Evolutionary conservation across 2,113 vertebrate species (phyloP).

Genomic region (Elachura formosa): DNA sequence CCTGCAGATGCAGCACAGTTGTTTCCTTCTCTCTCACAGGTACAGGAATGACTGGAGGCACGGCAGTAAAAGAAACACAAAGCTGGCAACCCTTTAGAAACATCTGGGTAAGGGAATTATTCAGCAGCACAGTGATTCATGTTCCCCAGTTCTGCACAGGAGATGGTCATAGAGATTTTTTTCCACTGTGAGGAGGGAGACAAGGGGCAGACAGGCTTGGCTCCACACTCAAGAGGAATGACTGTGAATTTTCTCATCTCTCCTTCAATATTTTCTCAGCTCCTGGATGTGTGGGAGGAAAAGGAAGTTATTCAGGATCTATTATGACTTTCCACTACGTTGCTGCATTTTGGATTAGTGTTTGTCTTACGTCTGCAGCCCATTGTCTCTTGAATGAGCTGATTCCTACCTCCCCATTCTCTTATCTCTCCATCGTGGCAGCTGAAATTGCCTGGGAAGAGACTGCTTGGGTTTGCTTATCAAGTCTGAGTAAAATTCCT

Average conservation of each 20-base stretch:
- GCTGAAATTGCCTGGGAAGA: not conserved
- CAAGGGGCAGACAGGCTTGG: slow-evolving; percentile 10
- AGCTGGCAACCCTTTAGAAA: not conserved
- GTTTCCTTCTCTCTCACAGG: slow-evolving; percentile 21
- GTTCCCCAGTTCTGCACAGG: slow-evolving; percentile 18
- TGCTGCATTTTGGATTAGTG: not conserved
- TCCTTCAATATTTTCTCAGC: slow-evolving; percentile 39
- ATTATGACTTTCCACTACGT: slow-evolving; percentile 55
- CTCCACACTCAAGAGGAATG: not conserved
- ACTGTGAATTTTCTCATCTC: slow-evolving; percentile 36
- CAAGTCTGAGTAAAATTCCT: not conserved
- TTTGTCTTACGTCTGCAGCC: not conserved
- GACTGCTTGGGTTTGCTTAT: not conserved
- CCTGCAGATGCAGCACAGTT: not conserved
- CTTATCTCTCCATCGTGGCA: not conserved
- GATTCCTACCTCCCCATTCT: not conserved
- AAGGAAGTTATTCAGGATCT: slow-evolving; percentile 57
- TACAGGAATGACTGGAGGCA: slow-evolving; percentile 44
- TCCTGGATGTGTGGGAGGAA: slow-evolving; percentile 49
- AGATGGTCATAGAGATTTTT: slow-evolving; percentile 32
- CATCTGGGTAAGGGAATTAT: slow-evolving; percentile 3
- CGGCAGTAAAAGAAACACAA: not conserved
- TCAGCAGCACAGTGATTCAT: slow-evolving; percentile 36
- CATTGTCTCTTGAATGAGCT: not conserved
- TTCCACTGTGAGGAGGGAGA: slow-evolving; percentile 43